Base-by-base conservation (phyloP, 2,888 invertebrate species). In the Tethea ocularis region DNA sequence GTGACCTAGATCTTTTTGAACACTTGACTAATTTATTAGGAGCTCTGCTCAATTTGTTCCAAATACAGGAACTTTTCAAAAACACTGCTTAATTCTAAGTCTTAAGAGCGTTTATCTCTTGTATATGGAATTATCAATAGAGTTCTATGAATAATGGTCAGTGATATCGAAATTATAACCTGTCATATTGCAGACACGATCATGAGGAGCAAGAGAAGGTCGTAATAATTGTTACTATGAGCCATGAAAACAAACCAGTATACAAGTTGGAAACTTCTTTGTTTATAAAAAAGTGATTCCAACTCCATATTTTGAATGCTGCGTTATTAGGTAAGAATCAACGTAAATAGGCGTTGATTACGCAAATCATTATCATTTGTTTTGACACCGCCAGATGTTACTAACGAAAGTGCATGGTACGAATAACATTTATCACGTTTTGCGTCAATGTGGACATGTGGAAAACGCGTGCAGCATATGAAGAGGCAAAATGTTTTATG, bases 1-100 rank as follows among this genome's bases (percentile, higher is more conserved):
- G 92, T 92, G 91, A 88, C 88, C 91, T 91, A 91, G 91, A 89
- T 89, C 79, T 89, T 87, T 89, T 84, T 85, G 72, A 84, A 82
- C 74, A 81, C 67, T 78, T 70, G 73, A 75, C 88, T 84, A 84
- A 59, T 66, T 61, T 70, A 64, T 62, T 62, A 52, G 71, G 83
- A 76, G 23, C 82, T 74, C 64, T 61, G 52, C 36, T 59, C 56
- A 73, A 77, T 75, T 64, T 66, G 55, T 29, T 56, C 62, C 38
- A 61, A 60, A 68, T 67, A 72, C 61, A 62, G 60, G 63, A 71
- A 60, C 62, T 68, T 71, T 53, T 57, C 59, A 59, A 69, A 59
- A 63, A 60, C 66, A 68, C 56, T 46, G 66, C 66, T 67, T 72
- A 59, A 53, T 15, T 17, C 24, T 64, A 62, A 20, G 17, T 22